Evolutionary conservation across 2,113 vertebrate species (phyloP), one percentile per base, ranked within the genome.

Genomic region (Scomber colias): DNA sequence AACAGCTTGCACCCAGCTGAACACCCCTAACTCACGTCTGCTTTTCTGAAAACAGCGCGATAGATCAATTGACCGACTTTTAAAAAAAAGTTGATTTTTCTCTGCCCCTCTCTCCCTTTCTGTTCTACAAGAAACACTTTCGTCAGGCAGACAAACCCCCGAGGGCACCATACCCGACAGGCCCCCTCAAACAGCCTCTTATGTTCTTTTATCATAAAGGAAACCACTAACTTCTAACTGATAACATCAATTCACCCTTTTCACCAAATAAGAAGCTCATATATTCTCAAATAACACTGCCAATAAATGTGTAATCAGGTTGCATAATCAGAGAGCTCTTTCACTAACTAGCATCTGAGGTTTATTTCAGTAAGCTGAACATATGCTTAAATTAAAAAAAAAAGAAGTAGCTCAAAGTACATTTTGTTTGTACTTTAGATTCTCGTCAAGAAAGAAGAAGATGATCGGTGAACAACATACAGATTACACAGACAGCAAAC

Each of bases 1-100:
- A 81, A 76, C 82, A 86, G 71, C 77, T 85, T 85, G 82, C 77
- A 80, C 81, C 63, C 79, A 55, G 65, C 54, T 46, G 14, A 83
- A 79, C 19, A 49, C 44, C 71, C 40, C 40, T 7, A 53, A 67
- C 68, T 77, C 21, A 35, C 0, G 55, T 55, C 78, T 86, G 80
- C 63, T 77, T 27, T 82, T 72, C 65, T 65, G 31, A 78, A 86
- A 87, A 72, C 51, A 60, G 57, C 73, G 57, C 73, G 76, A 71
- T 74, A 83, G 73, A 86, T 88, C 79, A 86, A 82, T 17, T 50
- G 72, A 61, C 46, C 50, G 59, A 75, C 40, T 80, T 82, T 21
- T 27, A 27, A 27, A 24, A 76, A 76, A 79, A 60, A 56, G 21
- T 24, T 49, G 24, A 75, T 27, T 27, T 27, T 67, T 31, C 55